phyloP scores from a whole-genome alignment of 2,888 invertebrate species.

The Galeruca laticollis region DNA sequence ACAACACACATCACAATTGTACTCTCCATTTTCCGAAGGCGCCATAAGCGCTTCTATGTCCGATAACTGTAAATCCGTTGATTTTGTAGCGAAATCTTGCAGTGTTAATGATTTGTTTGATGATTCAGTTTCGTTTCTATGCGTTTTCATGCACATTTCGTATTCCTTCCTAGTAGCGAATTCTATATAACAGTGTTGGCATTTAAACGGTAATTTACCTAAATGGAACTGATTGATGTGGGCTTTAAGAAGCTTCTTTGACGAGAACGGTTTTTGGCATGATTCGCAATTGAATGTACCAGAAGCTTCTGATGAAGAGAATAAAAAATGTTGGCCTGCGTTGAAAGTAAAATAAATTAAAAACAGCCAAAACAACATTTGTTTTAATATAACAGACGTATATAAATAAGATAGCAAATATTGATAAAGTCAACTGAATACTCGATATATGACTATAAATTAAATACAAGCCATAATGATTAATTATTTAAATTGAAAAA shows the following conservation, averaged over 20 bases:
- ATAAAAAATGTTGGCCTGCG: constrained; percentile 61
- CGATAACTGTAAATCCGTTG: constrained; percentile 41
- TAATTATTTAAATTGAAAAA: no score
- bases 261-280: constrained; percentile 58
- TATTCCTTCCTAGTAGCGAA: constrained; percentile 57
- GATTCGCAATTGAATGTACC: constrained; percentile 56
- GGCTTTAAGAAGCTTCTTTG: constrained; percentile 56
- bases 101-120: constrained; percentile 59
- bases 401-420: no score
- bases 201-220: constrained; percentile 61
- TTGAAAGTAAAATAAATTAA: constrained; percentile 42
- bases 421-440: no score
- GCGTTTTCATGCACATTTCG: constrained; percentile 56
- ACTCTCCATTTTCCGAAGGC: constrained; percentile 53
- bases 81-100: constrained; percentile 56
- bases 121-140: constrained; percentile 51
- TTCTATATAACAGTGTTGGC: constrained; percentile 59
- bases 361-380: no score
- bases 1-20: constrained; percentile 58
- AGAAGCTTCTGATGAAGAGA: constrained; percentile 47
- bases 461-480: no score
- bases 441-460: no score
- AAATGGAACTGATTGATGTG: constrained; percentile 61
- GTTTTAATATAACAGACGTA: background rate
- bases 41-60: constrained; percentile 45